Evolutionary conservation across 2,113 vertebrate species (phyloP), one percentile per base, ranked within the genome.

Genomic region (Vidua macroura): DNA sequence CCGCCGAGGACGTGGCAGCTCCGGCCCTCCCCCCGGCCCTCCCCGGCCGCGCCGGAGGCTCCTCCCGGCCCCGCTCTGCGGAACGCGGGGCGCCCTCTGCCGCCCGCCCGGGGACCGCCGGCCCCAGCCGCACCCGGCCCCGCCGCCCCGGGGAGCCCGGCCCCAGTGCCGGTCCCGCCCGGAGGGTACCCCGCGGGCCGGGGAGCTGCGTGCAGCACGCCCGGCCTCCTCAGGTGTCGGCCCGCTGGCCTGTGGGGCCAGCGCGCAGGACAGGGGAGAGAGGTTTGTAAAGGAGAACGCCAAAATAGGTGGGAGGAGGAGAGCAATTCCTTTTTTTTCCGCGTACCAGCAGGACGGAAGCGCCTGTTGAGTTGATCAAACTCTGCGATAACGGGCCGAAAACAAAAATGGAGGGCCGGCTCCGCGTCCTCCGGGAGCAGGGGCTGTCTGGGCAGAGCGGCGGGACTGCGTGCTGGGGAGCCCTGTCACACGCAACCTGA

Each of bases 61-160:
- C 96, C 96, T 95, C 96, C 96, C 91, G 67, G 51, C 86, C 74
- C 76, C 58, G 66, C 87, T 55, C 76, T 63, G 76, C 92, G 93
- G 95, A 90, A 86, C 35, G 86, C 96, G 86, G 93, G 85, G 97
- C 97, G 97, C 97, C 97, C 97, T 95, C 97, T 97, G 97, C 97
- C 85, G 97, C 96, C 53, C 80, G 95, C 96, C 91, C 93, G 69
- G 86, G 41, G 41, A 41, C 41, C 41, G 41, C 41, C 41, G 41
- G 41, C 41, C 39, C 41, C 41, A 13, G 41, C 41, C 41, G 41
- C 41, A 13, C 41, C 41, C 41, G 41, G 62, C 30, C 28, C 59
- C 23, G 4, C 9, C 37, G 15, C 21, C 44, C 41, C 37, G 31
- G 25, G 20, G 3, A 31, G 39, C 31, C 37, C 28, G 28, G 13